A percentile compares a stretch with the other conserved stretches of the same genome.
phyloP scores from a whole-genome alignment of 2,113 vertebrate species.

The Hoplias malabaricus region DNA sequence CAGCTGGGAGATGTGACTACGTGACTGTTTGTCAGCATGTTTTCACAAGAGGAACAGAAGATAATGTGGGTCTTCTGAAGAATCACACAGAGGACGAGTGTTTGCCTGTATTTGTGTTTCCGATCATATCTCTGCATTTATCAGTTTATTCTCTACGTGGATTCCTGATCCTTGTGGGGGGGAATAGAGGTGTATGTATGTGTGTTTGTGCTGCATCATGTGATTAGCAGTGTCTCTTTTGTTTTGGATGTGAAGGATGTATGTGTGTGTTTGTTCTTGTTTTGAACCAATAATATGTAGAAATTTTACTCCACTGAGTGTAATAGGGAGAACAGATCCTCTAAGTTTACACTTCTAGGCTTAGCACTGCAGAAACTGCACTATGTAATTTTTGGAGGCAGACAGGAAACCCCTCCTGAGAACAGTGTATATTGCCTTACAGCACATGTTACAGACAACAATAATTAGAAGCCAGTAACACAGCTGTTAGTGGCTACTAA shows the following conservation, averaged over 20 bases:
- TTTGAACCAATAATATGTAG: background rate
- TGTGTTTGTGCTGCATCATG: background rate
- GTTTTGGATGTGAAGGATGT: background rate
- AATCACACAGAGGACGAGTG: background rate
- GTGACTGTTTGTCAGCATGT: slow-evolving; percentile 2
- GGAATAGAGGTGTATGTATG: too few species aligned
- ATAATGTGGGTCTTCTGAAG: background rate
- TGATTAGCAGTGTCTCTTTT: background rate
- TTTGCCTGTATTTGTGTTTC: background rate
- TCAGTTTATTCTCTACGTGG: background rate
- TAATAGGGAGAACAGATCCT: too few species aligned
- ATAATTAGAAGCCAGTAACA: too few species aligned
- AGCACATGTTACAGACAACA: too few species aligned
- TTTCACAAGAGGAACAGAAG: background rate
- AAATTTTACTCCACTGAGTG: too few species aligned
- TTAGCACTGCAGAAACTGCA: too few species aligned
- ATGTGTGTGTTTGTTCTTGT: background rate
- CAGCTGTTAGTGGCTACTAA: too few species aligned
- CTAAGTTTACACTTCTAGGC: too few species aligned
- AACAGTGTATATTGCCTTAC: too few species aligned
- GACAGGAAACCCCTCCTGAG: too few species aligned
- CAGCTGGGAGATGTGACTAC: slow-evolving; percentile 11
- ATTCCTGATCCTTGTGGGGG: background rate
- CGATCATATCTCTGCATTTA: background rate
- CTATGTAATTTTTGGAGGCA: too few species aligned